Conservation (phyloP, 2,888 invertebrate genomes). For the Clitarchus hookeri region DNA sequence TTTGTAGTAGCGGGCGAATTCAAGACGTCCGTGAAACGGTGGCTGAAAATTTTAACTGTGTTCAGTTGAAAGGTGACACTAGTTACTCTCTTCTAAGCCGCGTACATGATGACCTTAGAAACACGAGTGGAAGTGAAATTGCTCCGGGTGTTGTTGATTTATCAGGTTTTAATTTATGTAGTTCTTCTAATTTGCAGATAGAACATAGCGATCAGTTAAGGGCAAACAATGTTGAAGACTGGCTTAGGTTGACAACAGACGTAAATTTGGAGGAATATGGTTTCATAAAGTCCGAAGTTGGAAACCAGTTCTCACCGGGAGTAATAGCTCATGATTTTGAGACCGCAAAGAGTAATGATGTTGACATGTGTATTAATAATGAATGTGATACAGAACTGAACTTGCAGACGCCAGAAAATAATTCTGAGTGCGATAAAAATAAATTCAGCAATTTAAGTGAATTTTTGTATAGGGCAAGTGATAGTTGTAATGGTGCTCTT, state of each 20-base stretch:
- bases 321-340: background rate
- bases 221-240: background rate
- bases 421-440: background rate
- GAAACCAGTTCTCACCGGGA: background rate
- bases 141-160: background rate
- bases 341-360: background rate
- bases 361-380: background rate
- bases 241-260: background rate
- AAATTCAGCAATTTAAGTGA: slow-evolving; percentile 7
- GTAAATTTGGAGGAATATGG: background rate
- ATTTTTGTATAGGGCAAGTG: background rate
- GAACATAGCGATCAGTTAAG: background rate
- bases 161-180: background rate
- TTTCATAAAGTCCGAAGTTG: background rate
- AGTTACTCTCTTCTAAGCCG: background rate
- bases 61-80: background rate
- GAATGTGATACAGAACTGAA: background rate
- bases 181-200: background rate
- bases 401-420: background rate
- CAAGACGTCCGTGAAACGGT: slow-evolving; percentile 27
- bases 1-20: slow-evolving; percentile 49
- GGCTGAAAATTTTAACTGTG: slow-evolving; percentile 12
- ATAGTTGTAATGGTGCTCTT: background rate
- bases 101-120: background rate
- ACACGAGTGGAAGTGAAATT: background rate